Evolutionary conservation across 2,113 vertebrate species (phyloP), one percentile per base, ranked within the genome.

Genomic region (Centrocercus urophasianus): DNA sequence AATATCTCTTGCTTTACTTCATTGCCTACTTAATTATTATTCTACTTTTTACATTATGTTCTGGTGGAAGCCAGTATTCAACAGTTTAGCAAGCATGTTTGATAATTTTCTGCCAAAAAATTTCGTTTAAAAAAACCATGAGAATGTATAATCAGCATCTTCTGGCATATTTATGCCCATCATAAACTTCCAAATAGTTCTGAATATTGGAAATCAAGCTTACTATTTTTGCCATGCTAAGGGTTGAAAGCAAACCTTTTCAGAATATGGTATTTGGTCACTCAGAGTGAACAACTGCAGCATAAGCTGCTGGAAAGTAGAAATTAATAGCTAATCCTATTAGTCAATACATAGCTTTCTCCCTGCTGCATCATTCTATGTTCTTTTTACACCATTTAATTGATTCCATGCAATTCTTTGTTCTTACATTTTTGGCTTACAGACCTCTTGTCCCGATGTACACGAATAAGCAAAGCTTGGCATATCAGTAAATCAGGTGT

Each of bases 251-350:
- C 67, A 79, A 60, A 88, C 43, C 38, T 80, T 77, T 83, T 71
- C 38, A 66, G 66, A n/a, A 27, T 61, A 64, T 74, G 38, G 8
- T 34, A 27, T 82, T 83, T 83, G 59, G 13, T 77, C 1, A 0
- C 21, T 34, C 56, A 4, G 10, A 64, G 34, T n/a, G 67, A 82
- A 63, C 54, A 83, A 93, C 32, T 48, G 47, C 80, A 34, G 50
- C 52, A 64, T 89, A 77, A 87, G 25, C 54, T 83, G 19, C 79
- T 66, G 79, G 60, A 91, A 83, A 61, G 32, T 11, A 75, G 69
- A 81, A 89, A 83, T 89, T 78, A 71, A 88, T 67, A 89, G 69
- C 72, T 91, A 91, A 93, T 95, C 86, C 78, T 77, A 19, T 93
- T 85, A 91, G 87, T 65, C 93, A 93, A 84, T 95, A 69, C 57